These are phyloP conservation scores for Timema cristinae DNA, from an alignment of 2,888 invertebrate genomes.

Conservation along the genomic window DNA sequence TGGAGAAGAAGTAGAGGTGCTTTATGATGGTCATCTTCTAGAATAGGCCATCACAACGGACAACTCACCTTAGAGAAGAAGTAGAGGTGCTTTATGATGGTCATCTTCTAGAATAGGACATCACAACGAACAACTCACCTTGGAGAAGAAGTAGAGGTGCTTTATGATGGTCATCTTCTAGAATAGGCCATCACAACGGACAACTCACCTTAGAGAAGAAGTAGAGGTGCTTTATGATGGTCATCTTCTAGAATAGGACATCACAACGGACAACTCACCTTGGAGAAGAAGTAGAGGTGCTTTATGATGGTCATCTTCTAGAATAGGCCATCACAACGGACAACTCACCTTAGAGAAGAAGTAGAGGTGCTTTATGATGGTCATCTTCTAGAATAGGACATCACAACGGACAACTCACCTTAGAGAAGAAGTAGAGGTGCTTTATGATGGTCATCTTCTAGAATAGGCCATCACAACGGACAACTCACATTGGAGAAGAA, in stretches of 20 bases:
- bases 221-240: constrained; percentile 75
- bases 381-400: too few relatives aligned
- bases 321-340: too few relatives aligned
- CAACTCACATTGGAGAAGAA: too few relatives aligned
- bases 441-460: too few relatives aligned
- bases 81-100: constrained; percentile 75
- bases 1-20: constrained; percentile 77
- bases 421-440: too few relatives aligned
- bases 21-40: constrained; percentile 77
- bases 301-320: too few relatives aligned
- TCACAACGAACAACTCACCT: constrained; percentile 49
- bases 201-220: constrained; percentile 68
- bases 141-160: constrained; percentile 77
- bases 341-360: too few relatives aligned
- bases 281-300: too few relatives aligned
- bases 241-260: constrained; percentile 77
- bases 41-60: constrained; percentile 61
- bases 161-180: constrained; percentile 77
- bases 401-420: too few relatives aligned
- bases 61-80: constrained; percentile 66
- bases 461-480: too few relatives aligned
- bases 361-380: too few relatives aligned
- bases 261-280: too few relatives aligned
- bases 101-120: constrained; percentile 76
- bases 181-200: constrained; percentile 61